Evolutionary conservation across 1,140 invertebrate genomes (phyloP).

Genomic region (Sycobia sp.): DNA sequence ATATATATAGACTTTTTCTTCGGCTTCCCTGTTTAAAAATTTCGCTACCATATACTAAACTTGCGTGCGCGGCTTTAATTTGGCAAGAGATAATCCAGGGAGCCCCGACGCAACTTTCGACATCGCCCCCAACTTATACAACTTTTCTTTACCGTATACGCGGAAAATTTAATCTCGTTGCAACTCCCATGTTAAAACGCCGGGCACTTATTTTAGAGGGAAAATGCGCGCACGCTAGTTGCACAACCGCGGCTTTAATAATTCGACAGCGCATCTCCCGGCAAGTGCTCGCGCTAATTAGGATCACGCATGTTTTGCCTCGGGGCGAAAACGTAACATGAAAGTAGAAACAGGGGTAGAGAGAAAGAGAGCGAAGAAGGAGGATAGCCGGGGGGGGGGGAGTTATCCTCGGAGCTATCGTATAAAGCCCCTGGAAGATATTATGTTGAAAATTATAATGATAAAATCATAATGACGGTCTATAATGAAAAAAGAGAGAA

Average conservation of each 20-base stretch:
- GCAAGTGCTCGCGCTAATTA: slow-evolving; percentile 57
- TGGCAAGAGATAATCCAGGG: no score
- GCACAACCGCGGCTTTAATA: slow-evolving; percentile 34
- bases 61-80: no score
- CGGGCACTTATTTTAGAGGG: slow-evolving; percentile 38
- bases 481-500: slow-evolving; percentile 1
- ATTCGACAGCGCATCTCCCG: slow-evolving; percentile 17
- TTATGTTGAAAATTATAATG: slow-evolving; percentile 10
- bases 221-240: slow-evolving; percentile 45
- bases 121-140: no score
- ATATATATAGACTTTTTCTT: no score
- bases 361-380: no score
- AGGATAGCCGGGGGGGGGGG: no score
- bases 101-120: no score
- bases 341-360: slow-evolving; percentile 31
- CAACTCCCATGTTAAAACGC: slow-evolving; percentile 10
- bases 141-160: slow-evolving; percentile 10
- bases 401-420: no score
- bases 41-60: no score
- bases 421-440: not conserved
- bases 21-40: no score
- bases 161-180: slow-evolving; percentile 21
- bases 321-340: slow-evolving; percentile 26
- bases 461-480: slow-evolving; percentile 6
- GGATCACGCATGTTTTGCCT: slow-evolving; percentile 58